Percentiles rank a stretch among this genome's conserved stretches.
phyloP scores from a whole-genome alignment of 1,140 invertebrate genomes.

The Habropoda laboriosa region DNA sequence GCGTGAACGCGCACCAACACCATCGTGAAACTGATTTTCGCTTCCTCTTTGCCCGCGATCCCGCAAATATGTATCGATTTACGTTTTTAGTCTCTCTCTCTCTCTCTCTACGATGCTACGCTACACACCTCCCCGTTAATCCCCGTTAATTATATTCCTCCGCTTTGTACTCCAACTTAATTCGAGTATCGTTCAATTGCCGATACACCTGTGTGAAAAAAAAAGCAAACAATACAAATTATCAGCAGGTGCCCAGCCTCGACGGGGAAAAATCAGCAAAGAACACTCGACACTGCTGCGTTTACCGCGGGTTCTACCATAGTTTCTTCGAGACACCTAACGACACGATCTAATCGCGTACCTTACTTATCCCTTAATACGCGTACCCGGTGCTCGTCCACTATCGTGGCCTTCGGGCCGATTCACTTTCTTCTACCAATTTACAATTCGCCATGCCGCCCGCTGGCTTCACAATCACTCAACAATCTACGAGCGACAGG shows the following conservation, averaged over 20 bases:
- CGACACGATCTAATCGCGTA: too few species aligned
- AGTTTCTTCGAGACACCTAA: not conserved
- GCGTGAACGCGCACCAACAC: slow-evolving; percentile 7
- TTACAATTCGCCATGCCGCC: too few species aligned
- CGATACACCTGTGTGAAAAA: slow-evolving; percentile 20
- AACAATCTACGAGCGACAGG: not conserved
- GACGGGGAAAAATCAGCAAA: too few species aligned
- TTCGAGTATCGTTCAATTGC: not conserved
- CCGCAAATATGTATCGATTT: not conserved
- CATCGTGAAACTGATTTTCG: slow-evolving; percentile 26
- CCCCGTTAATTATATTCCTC: too few species aligned
- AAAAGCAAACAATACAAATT: not conserved
- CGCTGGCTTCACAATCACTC: too few species aligned
- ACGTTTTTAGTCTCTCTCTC: not conserved
- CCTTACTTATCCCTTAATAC: not conserved
- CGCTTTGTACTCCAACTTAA: not conserved
- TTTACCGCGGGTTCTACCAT: not conserved
- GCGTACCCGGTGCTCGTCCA: not conserved
- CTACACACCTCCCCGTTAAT: too few species aligned
- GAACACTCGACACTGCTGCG: not conserved
- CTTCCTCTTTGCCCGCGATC: not conserved
- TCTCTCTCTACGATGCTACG: not conserved
- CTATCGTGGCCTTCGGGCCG: too few species aligned
- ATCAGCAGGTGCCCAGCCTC: too few species aligned
- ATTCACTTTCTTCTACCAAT: not conserved